These are phyloP conservation scores for Peromyscus californicus DNA, from an alignment of 2,113 vertebrate species.

Conservation along the genomic window DNA sequence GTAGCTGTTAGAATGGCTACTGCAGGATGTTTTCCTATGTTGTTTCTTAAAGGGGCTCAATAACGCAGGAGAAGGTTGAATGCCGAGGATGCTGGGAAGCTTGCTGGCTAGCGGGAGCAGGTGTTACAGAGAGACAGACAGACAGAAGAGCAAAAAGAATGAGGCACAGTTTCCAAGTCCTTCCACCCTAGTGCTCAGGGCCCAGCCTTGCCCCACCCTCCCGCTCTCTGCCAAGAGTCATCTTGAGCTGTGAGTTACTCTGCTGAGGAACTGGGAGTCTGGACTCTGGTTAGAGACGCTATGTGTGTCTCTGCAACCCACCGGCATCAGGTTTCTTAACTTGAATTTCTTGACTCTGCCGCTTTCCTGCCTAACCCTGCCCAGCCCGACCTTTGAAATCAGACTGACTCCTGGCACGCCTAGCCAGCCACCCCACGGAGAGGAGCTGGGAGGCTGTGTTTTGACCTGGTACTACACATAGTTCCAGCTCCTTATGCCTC, in stretches of 20 bases:
- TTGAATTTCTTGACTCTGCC: slow-evolving; percentile 27
- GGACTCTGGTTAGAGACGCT: neutral
- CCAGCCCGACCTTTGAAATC: slow-evolving; percentile 28
- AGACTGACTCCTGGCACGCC: slow-evolving; percentile 21
- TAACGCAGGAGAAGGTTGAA: neutral
- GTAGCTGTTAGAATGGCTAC: neutral
- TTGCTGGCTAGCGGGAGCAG: neutral
- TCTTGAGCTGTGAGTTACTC: neutral
- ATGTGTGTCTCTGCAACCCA: neutral
- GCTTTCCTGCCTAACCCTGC: neutral
- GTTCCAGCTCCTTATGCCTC: slow-evolving; percentile 51
- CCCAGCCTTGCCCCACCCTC: neutral
- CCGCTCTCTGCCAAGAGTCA: neutral
- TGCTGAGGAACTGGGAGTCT: neutral
- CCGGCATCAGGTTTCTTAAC: neutral
- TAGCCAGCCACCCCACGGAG: neutral
- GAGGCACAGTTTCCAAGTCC: neutral
- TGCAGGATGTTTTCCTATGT: neutral
- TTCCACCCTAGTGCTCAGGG: neutral
- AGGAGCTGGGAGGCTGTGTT: neutral
- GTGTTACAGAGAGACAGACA: neutral
- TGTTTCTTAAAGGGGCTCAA: slow-evolving; percentile 9
- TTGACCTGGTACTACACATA: neutral
- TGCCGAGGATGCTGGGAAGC: neutral
- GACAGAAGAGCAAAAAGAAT: neutral